A percentile compares a stretch with the other conserved stretches of the same genome.
phyloP scores from a whole-genome alignment of 2,113 vertebrate species.

The Trogon melanurus region DNA sequence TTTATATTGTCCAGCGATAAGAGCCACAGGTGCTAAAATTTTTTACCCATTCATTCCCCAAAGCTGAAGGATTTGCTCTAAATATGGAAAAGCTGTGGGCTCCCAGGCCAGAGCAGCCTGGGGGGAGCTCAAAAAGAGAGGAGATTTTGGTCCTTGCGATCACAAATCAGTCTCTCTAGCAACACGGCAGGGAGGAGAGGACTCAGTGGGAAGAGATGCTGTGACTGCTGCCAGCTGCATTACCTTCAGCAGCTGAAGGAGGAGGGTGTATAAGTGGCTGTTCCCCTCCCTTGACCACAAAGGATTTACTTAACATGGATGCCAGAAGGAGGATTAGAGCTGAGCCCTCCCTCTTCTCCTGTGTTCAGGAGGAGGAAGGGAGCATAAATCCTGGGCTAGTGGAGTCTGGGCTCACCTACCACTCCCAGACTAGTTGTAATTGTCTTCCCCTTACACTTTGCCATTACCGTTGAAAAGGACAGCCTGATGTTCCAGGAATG shows the following conservation, averaged over 20 bases:
- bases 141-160: not conserved
- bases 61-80: not conserved
- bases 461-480: not conserved
- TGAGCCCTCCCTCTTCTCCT: not conserved
- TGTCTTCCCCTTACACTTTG: not conserved
- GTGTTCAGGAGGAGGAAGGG: slow-evolving; percentile 17
- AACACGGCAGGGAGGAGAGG: not conserved
- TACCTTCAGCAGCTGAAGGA: slow-evolving; percentile 7
- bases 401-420: not conserved
- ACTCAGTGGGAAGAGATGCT: not conserved
- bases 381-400: not conserved
- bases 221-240: not conserved
- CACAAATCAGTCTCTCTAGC: not conserved
- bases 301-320: slow-evolving; percentile 27
- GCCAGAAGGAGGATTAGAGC: slow-evolving; percentile 31
- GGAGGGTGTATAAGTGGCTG: not conserved
- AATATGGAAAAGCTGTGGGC: not conserved
- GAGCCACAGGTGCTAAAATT: not conserved
- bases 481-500: not conserved
- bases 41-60: not conserved
- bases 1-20: not conserved
- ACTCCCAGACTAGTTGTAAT: not conserved
- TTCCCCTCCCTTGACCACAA: slow-evolving; percentile 14
- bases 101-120: not conserved
- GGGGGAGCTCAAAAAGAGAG: not conserved